Evolutionary conservation across 2,797 vertebrate genomes (phyloP).

Genomic region (Lerista edwardsae): DNA sequence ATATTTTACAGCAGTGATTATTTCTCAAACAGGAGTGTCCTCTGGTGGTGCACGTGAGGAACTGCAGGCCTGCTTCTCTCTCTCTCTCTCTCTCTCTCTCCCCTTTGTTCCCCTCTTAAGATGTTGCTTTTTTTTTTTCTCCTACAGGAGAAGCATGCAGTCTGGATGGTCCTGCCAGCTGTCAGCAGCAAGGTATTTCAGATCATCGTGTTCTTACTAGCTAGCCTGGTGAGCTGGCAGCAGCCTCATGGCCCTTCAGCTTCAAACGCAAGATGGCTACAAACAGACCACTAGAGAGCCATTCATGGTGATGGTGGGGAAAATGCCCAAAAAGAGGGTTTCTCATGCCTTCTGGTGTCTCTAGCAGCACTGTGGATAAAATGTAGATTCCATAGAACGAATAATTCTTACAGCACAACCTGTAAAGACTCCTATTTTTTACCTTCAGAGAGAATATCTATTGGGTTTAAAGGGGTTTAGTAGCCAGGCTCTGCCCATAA

Average conservation of each 20-base stretch:
- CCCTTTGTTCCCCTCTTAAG: neutral
- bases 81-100: too few species aligned
- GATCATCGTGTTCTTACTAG: neutral
- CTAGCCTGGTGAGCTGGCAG: neutral
- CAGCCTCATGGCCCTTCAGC: neutral
- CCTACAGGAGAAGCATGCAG: conserved; percentile 7
- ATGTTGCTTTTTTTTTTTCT: neutral
- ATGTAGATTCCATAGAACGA: neutral
- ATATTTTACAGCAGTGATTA: too few species aligned
- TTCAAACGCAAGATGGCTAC: neutral
- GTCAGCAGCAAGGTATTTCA: conserved; percentile 7
- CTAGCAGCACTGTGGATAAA: neutral
- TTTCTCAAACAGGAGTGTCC: too few species aligned
- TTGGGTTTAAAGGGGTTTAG: neutral
- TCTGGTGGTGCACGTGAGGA: too few species aligned
- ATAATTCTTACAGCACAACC: neutral
- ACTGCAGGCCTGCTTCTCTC: too few species aligned
- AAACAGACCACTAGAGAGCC: neutral
- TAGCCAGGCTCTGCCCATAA: neutral
- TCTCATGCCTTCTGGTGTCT: too few species aligned
- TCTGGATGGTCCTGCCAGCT: neutral
- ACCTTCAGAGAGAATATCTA: neutral
- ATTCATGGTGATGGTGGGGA: neutral
- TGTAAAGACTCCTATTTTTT: neutral
- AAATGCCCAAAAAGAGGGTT: neutral